Evolutionary conservation across 2,113 vertebrate species (phyloP).

Genomic region (Entomyzon cyanotis): DNA sequence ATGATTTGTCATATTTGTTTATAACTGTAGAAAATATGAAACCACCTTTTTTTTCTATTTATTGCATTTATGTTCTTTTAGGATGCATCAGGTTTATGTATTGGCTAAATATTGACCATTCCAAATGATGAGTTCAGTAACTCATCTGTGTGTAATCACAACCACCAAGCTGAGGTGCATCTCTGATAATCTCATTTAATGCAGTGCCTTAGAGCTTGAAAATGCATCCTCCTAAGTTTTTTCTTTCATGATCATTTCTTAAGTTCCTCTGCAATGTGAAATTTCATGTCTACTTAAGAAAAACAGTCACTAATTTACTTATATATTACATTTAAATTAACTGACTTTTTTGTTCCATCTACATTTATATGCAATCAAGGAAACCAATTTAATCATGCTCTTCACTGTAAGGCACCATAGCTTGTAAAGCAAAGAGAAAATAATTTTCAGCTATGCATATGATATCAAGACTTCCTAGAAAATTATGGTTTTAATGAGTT

Average conservation of each 20-base stretch:
- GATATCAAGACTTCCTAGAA: not conserved
- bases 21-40: not conserved
- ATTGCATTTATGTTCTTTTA: not conserved
- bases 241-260: not conserved
- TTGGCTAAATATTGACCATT: not conserved
- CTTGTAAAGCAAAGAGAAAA: not conserved
- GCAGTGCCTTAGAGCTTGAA: not conserved
- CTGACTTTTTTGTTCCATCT: not conserved
- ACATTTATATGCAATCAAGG: not conserved
- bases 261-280: not conserved
- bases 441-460: not conserved
- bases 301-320: not conserved
- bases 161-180: not conserved
- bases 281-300: not conserved
- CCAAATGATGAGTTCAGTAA: not conserved
- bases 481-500: not conserved
- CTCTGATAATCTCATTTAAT: not conserved
- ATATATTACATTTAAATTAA: not conserved
- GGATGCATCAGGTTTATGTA: not conserved
- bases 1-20: not conserved
- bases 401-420: not conserved
- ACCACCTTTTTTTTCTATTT: fast-evolving
- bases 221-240: not conserved
- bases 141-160: not conserved
- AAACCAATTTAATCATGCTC: not conserved